phyloP scores from a whole-genome alignment of 2,797 vertebrate genomes.

The Sebastolobus alascanus region DNA sequence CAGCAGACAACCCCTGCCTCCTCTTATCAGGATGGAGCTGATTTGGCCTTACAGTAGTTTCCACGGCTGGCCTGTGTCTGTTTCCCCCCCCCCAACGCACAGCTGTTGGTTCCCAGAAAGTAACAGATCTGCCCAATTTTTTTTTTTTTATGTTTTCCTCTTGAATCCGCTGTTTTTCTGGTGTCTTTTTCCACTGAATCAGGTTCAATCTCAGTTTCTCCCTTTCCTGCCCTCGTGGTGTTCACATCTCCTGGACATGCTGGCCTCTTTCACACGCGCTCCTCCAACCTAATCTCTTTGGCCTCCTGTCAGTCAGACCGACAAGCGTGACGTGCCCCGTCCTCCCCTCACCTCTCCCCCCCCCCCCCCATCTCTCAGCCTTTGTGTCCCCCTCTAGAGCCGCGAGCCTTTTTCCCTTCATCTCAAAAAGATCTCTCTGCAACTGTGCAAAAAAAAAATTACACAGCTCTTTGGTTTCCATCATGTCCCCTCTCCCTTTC shows the following conservation, averaged over 20 bases:
- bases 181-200: conserved; percentile 33
- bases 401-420: conserved; percentile 28
- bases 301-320: conserved; percentile 53
- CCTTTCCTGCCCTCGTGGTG: conserved; percentile 28
- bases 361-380: conserved; percentile 14
- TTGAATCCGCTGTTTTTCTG: conserved; percentile 16
- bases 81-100: neutral
- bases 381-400: conserved; percentile 43
- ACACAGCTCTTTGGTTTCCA: conserved; percentile 25
- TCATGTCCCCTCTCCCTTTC: conserved; percentile 29
- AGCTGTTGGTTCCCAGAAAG: conserved; percentile 36
- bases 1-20: conserved; percentile 62
- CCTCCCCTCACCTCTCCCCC: conserved; percentile 12
- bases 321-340: conserved; percentile 45
- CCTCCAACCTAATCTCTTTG: conserved; percentile 52
- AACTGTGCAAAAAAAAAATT: conserved; percentile 15
- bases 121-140: conserved; percentile 33
- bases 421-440: conserved; percentile 45
- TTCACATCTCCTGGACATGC: conserved; percentile 47
- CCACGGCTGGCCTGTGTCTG: conserved; percentile 46
- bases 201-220: conserved; percentile 23
- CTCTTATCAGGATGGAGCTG: conserved; percentile 71
- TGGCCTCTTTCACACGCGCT: conserved; percentile 40
- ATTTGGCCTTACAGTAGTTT: conserved; percentile 62
- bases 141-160: neutral